A percentile compares a stretch with the other conserved stretches of the same genome.
Conservation (phyloP, 2,888 invertebrate genomes). For the Autographa pulchrina region DNA sequence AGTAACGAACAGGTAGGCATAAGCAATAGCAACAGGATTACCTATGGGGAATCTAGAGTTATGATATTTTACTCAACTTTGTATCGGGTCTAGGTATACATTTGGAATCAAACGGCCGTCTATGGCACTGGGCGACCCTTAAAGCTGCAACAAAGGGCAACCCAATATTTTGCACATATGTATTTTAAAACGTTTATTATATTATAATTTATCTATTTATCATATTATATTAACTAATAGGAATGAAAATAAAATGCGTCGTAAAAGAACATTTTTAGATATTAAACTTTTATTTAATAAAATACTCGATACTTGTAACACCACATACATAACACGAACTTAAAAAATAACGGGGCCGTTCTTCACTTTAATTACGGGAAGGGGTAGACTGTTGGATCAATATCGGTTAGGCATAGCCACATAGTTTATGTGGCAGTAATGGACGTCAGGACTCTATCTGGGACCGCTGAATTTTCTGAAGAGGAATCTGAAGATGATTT, state of each 20-base stretch:
- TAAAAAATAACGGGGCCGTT: not conserved
- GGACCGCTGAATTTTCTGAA: constrained; percentile 67
- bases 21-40: too few species aligned
- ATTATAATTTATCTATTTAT: too few species aligned
- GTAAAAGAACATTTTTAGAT: constrained; percentile 12
- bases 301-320: not conserved
- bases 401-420: constrained; percentile 31
- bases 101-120: too few species aligned
- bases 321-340: not conserved
- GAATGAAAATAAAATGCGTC: not conserved
- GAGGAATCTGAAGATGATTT: constrained; percentile 51
- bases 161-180: too few species aligned
- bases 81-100: too few species aligned
- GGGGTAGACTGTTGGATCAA: constrained; percentile 33
- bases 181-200: too few species aligned
- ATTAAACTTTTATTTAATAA: too few species aligned
- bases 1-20: constrained; percentile 76
- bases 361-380: not conserved
- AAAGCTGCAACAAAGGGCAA: too few species aligned
- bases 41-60: too few species aligned
- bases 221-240: not conserved
- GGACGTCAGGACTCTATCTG: constrained; percentile 69
- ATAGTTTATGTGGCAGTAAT: constrained; percentile 47
- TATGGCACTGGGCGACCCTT: too few species aligned
- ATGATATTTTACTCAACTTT: too few species aligned